These are phyloP conservation scores for Morus bassanus DNA, from an alignment of 2,797 vertebrate genomes.

Conservation along the genomic window DNA sequence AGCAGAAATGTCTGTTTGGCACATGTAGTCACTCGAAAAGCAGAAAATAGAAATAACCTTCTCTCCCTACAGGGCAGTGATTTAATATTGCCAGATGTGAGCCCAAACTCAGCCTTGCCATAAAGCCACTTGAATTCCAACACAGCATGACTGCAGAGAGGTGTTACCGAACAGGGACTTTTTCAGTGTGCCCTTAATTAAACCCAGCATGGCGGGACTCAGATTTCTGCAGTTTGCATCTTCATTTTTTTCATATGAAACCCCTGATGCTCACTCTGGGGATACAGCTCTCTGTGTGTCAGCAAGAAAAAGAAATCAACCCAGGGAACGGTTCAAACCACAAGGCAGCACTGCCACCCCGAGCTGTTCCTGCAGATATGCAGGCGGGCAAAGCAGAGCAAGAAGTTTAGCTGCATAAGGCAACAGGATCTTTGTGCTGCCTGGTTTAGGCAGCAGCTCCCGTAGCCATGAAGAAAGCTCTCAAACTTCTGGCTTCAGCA, in stretches of 20 bases:
- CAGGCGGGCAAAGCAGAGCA: neutral
- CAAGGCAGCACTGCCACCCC: conserved; percentile 60
- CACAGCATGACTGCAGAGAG: neutral
- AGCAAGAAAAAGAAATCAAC: neutral
- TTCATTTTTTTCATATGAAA: neutral
- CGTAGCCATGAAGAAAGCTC: neutral
- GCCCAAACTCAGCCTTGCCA: neutral
- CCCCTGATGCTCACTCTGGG: neutral
- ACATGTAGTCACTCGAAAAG: neutral
- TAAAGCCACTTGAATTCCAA: neutral
- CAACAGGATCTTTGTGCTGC: neutral
- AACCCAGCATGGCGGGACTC: neutral
- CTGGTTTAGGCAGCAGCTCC: neutral
- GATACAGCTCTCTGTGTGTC: neutral
- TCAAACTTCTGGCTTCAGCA: neutral
- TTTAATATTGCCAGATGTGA: conserved; percentile 12
- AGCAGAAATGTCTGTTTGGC: neutral
- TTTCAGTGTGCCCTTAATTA: conserved; percentile 37
- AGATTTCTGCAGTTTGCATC: conserved; percentile 24
- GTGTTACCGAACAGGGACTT: neutral
- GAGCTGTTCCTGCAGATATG: neutral
- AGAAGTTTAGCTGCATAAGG: neutral
- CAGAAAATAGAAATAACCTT: neutral
- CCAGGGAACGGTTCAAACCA: neutral
- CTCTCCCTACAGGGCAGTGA: neutral